Base-by-base conservation (phyloP, 2,113 vertebrate species). In the Petromus typicus region DNA sequence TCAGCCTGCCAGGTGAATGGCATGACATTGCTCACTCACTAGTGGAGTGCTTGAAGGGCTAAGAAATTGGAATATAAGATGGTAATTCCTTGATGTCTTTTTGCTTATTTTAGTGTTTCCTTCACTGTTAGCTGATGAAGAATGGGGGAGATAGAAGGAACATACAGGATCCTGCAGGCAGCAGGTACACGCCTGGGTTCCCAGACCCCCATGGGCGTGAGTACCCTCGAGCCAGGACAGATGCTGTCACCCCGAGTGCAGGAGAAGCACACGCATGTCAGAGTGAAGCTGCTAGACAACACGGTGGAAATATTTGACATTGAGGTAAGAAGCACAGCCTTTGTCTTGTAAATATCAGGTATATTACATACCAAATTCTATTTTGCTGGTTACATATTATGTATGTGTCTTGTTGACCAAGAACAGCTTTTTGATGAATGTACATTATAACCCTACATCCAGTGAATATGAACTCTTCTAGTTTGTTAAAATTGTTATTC, bases 121-220 rank as follows among this genome's bases (percentile, higher is more conserved):
- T 45, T 32, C 75, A 87, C 64, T 95, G 85, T 93, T 97, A 45
- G n/a, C 93, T 89, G 83, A 51, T 97, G 95, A 97, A 99, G 96
- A 45, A 99, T 99, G 99, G 99, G 99, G 89, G 99, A 99, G 83
- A 98, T 99, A 23, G 99, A 99, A 97, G 99, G 99, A 67, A 99
- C 99, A 0, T 99, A 99, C 97, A 98, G 99, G 97, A 97, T 98
- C 76, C 96, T 99, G 94, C 99, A 99, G 98, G 99, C 99, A 2
- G 99, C 99, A 0, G 99, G 99, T 56, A 98, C 99, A 34, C 99
- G 99, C 83, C 97, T 99, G 93, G 99, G 99, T 4, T 96, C 98
- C 86, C 99, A 99, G 98, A 98, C 98, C 95, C 98, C 97, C 0
- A 59, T 97, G 0, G 99, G 99, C 32, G 98, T 99, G 96, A 99